Evolutionary conservation across 2,797 vertebrate species (phyloP).

Genomic region (Alcedo quadribrachys): DNA sequence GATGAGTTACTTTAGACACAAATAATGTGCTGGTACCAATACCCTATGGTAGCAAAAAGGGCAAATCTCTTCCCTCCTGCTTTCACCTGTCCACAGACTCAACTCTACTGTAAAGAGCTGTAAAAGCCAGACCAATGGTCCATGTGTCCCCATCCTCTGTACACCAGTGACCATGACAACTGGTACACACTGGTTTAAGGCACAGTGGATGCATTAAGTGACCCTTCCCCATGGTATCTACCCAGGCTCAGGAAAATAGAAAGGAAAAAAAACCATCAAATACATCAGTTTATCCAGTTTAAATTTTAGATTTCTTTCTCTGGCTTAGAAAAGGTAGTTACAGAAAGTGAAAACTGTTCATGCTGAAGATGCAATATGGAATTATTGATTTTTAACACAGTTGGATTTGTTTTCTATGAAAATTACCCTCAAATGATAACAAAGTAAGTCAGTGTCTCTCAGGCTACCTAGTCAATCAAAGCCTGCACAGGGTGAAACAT

Average conservation of each 20-base stretch:
- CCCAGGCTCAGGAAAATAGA: neutral
- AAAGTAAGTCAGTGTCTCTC: neutral
- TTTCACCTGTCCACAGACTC: neutral
- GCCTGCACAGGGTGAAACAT: neutral
- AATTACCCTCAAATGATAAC: neutral
- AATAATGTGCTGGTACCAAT: neutral
- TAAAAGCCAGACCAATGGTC: neutral
- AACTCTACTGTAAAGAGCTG: neutral
- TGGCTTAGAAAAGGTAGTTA: neutral
- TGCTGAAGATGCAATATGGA: neutral
- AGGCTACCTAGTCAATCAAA: neutral
- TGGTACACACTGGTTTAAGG: neutral
- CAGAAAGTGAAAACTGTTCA: neutral
- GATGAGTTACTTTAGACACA: neutral
- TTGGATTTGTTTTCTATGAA: neutral
- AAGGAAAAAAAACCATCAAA: neutral
- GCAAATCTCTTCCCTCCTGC: neutral
- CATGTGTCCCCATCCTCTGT: neutral
- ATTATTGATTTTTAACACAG: neutral
- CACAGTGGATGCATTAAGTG: neutral
- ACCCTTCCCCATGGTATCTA: neutral
- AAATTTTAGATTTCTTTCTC: neutral
- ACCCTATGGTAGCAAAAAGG: neutral
- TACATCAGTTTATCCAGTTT: neutral
- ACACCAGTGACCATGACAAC: neutral